phyloP scores from a whole-genome alignment of 1,140 invertebrate genomes.

The Acromyrmex heyeri region DNA sequence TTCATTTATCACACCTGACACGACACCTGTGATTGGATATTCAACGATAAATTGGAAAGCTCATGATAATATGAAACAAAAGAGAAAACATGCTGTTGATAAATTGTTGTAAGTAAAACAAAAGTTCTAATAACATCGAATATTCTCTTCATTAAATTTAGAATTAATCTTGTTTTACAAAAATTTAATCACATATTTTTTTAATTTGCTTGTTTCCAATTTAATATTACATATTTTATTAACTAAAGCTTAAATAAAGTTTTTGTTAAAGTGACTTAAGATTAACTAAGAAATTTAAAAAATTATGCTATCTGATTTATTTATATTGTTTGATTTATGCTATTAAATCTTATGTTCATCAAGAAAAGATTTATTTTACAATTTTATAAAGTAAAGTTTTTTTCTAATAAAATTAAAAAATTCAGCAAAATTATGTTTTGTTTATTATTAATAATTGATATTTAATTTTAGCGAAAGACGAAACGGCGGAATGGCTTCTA shows the following conservation, averaged over 20 bases:
- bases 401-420: neutral
- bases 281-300: neutral
- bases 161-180: neutral
- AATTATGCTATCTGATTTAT: neutral
- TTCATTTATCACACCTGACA: conserved; percentile 75
- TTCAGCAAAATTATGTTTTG: neutral
- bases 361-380: neutral
- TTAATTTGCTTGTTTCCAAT: neutral
- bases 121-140: neutral
- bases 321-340: neutral
- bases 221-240: conserved; percentile 7
- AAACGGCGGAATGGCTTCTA: conserved; percentile 76
- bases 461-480: conserved; percentile 74
- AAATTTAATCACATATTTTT: neutral
- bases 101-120: conserved; percentile 81
- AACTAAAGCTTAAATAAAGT: neutral
- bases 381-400: neutral
- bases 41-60: conserved; percentile 81
- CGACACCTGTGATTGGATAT: conserved; percentile 75
- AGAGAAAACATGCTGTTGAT: conserved; percentile 81
- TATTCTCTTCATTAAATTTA: neutral
- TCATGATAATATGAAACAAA: conserved; percentile 81
- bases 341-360: neutral
- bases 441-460: conserved; percentile 7
- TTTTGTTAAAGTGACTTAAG: neutral